phyloP scores from a whole-genome alignment of 2,888 invertebrate genomes.

The Drosophila falleni region DNA sequence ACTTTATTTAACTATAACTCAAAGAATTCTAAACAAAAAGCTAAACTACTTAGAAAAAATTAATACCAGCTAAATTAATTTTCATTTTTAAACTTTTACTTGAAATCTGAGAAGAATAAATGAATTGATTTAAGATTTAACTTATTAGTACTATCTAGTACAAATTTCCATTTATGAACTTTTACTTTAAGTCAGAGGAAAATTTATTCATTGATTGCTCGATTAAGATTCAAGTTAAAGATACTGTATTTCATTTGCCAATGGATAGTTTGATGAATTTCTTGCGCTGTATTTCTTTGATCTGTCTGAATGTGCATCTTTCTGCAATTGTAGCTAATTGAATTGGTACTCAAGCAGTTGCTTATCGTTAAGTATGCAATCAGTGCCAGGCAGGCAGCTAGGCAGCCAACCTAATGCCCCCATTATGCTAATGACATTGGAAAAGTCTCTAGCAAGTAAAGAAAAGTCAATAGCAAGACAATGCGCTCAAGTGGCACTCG shows the following conservation, averaged over 20 bases:
- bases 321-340: slow-evolving; percentile 65
- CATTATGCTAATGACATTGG: slow-evolving; percentile 79
- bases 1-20: too few relatives aligned
- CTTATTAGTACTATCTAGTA: too few relatives aligned
- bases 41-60: too few relatives aligned
- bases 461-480: slow-evolving; percentile 58
- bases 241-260: background rate
- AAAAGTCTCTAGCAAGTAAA: slow-evolving; percentile 47
- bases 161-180: too few relatives aligned
- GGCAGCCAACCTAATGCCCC: slow-evolving; percentile 73
- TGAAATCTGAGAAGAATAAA: background rate
- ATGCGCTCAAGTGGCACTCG: slow-evolving; percentile 57
- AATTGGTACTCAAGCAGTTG: slow-evolving; percentile 60
- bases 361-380: slow-evolving; percentile 71
- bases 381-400: slow-evolving; percentile 44
- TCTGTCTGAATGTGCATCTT: slow-evolving; percentile 18
- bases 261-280: slow-evolving; percentile 11
- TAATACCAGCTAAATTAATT: too few relatives aligned
- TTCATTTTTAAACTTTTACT: too few relatives aligned
- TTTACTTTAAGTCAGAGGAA: background rate
- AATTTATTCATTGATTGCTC: slow-evolving; percentile 3
- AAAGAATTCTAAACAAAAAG: too few relatives aligned
- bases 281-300: slow-evolving; percentile 1
- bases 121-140: too few relatives aligned
- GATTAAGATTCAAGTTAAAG: background rate